Percentiles rank a stretch among this genome's conserved stretches.
Evolutionary conservation across 2,888 invertebrate species (phyloP).

Genomic region (Leptarthrus brevirostris): DNA sequence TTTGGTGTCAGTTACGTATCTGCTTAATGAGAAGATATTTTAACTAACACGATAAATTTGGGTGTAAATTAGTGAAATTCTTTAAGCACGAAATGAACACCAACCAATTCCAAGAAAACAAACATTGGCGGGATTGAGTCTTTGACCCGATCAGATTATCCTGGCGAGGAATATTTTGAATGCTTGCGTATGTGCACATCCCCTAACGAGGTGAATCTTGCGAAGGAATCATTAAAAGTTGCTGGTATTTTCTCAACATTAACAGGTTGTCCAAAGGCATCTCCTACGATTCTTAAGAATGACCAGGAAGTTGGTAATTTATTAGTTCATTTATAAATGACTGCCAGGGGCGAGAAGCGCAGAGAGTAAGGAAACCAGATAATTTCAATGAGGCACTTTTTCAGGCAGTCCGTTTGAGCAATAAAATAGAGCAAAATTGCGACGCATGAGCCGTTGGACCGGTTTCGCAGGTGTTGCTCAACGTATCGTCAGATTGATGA

Average conservation of each 20-base stretch:
- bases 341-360: conserved; percentile 17
- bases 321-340: conserved; percentile 51
- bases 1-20: neutral
- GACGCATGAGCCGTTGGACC: conserved; percentile 34
- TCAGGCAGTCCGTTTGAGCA: neutral
- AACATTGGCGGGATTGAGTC: too few relatives aligned
- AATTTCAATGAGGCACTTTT: conserved; percentile 12
- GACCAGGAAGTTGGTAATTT: conserved; percentile 51
- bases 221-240: neutral
- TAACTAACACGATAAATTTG: too few relatives aligned
- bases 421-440: conserved; percentile 18
- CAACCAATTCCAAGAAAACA: too few relatives aligned
- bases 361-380: neutral
- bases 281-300: neutral
- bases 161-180: too few relatives aligned
- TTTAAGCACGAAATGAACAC: too few relatives aligned
- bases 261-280: neutral
- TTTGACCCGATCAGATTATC: too few relatives aligned
- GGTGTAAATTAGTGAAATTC: too few relatives aligned
- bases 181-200: too few relatives aligned
- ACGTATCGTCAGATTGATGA: conserved; percentile 7
- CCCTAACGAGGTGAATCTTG: neutral
- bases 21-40: too few relatives aligned
- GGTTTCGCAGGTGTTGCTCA: conserved; percentile 48
- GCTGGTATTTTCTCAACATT: neutral